A percentile compares a stretch with the other conserved stretches of the same genome.
phyloP scores from a whole-genome alignment of 2,113 vertebrate species.

The Callionymus lyra region DNA sequence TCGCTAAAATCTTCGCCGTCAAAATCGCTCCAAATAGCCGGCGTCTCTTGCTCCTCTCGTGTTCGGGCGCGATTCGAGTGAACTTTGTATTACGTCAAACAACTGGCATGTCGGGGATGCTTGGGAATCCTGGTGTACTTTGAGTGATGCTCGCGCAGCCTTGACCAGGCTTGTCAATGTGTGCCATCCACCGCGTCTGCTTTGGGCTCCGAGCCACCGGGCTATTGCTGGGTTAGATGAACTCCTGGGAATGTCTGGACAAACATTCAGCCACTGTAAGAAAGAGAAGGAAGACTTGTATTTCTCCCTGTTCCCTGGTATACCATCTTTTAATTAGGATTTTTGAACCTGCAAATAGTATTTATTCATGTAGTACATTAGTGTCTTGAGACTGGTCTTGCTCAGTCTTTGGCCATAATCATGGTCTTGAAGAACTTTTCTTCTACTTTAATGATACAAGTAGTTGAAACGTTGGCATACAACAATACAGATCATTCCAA shows the following conservation, averaged over 20 bases:
- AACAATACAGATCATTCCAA: no score
- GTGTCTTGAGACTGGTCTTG: no score
- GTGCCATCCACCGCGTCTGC: slow-evolving; percentile 43
- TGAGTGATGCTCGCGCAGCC: slow-evolving; percentile 39
- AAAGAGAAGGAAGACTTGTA: not conserved
- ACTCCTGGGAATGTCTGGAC: slow-evolving; percentile 60
- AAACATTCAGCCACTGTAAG: slow-evolving; percentile 46
- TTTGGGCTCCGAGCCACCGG: slow-evolving; percentile 55
- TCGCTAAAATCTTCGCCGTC: slow-evolving; percentile 12
- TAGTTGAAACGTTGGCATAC: no score
- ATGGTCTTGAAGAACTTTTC: no score
- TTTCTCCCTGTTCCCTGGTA: no score
- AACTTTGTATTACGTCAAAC: slow-evolving; percentile 38
- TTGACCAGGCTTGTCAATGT: slow-evolving; percentile 51
- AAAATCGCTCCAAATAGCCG: slow-evolving; percentile 39
- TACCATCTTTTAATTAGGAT: no score
- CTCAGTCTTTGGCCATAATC: no score
- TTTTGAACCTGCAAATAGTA: no score
- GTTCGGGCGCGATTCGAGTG: slow-evolving; percentile 6
- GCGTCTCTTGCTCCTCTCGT: slow-evolving; percentile 31
- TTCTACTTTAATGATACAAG: no score
- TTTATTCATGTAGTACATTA: no score
- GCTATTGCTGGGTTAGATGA: slow-evolving; percentile 65
- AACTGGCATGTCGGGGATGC: slow-evolving; percentile 31
- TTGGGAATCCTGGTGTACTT: slow-evolving; percentile 45